A percentile compares a stretch with the other conserved stretches of the same genome.
Conservation (phyloP, 2,888 invertebrate species). For the Ypsolopha sequella region DNA sequence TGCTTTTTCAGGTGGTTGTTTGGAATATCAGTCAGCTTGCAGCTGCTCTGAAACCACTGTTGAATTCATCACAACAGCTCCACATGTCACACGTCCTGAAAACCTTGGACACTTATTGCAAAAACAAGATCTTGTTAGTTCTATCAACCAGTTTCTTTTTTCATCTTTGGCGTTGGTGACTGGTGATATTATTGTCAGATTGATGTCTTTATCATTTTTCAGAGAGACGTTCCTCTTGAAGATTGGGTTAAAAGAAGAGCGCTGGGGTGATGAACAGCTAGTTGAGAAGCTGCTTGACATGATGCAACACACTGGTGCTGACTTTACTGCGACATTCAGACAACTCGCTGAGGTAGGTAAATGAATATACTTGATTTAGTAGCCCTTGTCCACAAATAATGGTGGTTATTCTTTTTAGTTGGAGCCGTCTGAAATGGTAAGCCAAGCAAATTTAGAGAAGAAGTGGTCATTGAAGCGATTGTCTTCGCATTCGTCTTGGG, state of each 20-base stretch:
- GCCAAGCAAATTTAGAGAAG: conserved; percentile 37
- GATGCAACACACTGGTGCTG: conserved; percentile 75
- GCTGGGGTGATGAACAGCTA: conserved; percentile 56
- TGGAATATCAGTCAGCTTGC: conserved; percentile 75
- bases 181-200: not conserved
- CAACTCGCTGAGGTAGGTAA: conserved; percentile 61
- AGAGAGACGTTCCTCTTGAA: conserved; percentile 66
- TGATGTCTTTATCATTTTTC: not conserved
- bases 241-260: conserved; percentile 61
- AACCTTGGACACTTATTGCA: conserved; percentile 57
- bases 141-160: not conserved
- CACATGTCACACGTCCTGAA: conserved; percentile 55
- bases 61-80: conserved; percentile 50
- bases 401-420: conserved; percentile 21
- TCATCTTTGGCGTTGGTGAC: not conserved
- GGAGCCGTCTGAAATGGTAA: conserved; percentile 49
- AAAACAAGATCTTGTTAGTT: conserved; percentile 59
- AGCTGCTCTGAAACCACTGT: conserved; percentile 65
- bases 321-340: conserved; percentile 73
- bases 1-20: conserved; percentile 50
- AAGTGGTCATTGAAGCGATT: conserved; percentile 66
- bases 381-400: too few relatives aligned
- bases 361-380: too few relatives aligned
- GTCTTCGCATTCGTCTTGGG: conserved; percentile 54
- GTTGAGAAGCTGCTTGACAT: conserved; percentile 69